phyloP scores from a whole-genome alignment of 2,113 vertebrate genomes.

The Callopanchax toddi region DNA sequence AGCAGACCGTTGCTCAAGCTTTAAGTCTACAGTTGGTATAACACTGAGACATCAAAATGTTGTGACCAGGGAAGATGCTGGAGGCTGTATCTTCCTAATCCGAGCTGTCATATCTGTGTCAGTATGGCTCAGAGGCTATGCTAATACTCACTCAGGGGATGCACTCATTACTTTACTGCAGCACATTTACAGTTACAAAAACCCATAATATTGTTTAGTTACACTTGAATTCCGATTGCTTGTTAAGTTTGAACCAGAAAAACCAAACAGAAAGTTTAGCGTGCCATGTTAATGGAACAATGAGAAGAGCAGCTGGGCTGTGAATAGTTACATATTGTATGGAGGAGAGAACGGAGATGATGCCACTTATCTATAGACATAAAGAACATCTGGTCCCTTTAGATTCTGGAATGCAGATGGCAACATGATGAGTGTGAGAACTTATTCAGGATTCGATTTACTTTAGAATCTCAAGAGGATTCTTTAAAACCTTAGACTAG shows the following conservation, averaged over 20 bases:
- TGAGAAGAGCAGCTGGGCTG: constrained; percentile 21
- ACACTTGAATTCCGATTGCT: neutral
- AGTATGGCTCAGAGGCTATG: constrained; percentile 44
- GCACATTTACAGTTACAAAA: constrained; percentile 17
- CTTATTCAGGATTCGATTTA: constrained; percentile 28
- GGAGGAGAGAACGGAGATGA: constrained; percentile 19
- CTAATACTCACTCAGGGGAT: constrained; percentile 30
- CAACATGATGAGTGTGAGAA: neutral
- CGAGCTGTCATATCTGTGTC: constrained; percentile 59
- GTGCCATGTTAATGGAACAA: constrained; percentile 14
- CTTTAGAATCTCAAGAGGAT: neutral
- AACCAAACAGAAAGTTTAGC: neutral
- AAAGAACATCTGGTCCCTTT: constrained; percentile 43
- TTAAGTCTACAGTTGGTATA: constrained; percentile 19
- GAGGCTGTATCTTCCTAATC: constrained; percentile 56
- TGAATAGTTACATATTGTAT: constrained; percentile 54
- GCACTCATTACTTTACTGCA: constrained; percentile 9
- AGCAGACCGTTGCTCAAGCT: neutral
- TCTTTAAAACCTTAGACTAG: constrained; percentile 13
- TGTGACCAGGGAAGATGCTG: constrained; percentile 50
- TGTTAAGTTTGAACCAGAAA: neutral
- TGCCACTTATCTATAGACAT: constrained; percentile 33
- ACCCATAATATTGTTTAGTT: neutral
- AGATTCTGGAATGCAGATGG: constrained; percentile 28
- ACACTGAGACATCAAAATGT: constrained; percentile 33